Evolutionary conservation across 2,888 invertebrate species (phyloP).

Genomic region (Cantharis nigra): DNA sequence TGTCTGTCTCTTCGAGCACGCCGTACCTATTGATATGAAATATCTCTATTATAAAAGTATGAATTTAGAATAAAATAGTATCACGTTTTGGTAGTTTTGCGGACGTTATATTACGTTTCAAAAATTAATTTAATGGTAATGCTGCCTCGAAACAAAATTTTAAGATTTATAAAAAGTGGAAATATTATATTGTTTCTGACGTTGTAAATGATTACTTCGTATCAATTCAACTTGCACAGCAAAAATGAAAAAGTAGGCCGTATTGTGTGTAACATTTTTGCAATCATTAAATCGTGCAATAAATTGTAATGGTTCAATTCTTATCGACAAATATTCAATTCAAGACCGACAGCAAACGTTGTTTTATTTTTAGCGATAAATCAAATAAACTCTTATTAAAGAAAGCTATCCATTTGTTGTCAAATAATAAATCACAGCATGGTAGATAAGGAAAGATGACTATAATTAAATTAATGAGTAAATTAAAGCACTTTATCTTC

Average conservation of each 20-base stretch:
- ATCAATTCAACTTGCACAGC: neutral
- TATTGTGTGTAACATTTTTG: neutral
- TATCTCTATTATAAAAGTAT: neutral
- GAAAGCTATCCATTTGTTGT: constrained; percentile 21
- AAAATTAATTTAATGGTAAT: neutral
- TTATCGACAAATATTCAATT: neutral
- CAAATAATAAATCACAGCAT: constrained; percentile 21
- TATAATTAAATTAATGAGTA: constrained; percentile 29
- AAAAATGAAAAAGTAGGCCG: neutral
- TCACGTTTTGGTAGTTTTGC: neutral
- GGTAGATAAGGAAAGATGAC: constrained; percentile 17
- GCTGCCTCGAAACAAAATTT: neutral
- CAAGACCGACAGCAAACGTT: neutral
- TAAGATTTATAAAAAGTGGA: neutral
- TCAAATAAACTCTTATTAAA: constrained; percentile 14
- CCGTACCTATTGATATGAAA: neutral
- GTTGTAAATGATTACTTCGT: neutral
- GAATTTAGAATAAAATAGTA: neutral
- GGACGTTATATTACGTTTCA: neutral
- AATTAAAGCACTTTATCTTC: constrained; percentile 29
- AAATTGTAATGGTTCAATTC: neutral
- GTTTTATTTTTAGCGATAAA: constrained; percentile 1
- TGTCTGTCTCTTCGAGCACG: neutral
- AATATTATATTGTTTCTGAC: neutral
- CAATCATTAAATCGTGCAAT: neutral